Evolutionary conservation across 2,797 vertebrate genomes (phyloP).

Genomic region (Micromesistius poutassou): DNA sequence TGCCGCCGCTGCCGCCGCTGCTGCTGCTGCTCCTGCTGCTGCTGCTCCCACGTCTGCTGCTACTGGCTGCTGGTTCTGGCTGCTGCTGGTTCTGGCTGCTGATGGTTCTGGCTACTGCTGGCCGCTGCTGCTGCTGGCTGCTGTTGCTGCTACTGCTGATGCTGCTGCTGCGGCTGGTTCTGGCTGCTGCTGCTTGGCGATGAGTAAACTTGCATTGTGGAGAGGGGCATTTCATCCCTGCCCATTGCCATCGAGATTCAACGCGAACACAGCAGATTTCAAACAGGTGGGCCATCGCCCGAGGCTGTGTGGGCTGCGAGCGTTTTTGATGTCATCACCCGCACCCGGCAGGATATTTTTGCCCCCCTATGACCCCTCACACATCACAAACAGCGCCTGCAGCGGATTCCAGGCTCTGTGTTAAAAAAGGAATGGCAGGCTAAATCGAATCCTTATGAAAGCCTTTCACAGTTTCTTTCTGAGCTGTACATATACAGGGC

Average conservation of each 20-base stretch:
- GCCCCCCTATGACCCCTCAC: slow-evolving; percentile 38
- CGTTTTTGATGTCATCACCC: neutral
- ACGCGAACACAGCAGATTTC: neutral
- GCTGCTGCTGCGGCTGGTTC: too few species aligned
- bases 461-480: slow-evolving; percentile 12
- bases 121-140: too few species aligned
- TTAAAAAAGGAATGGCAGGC: slow-evolving; percentile 13
- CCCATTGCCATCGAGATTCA: neutral
- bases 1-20: too few species aligned
- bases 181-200: too few species aligned
- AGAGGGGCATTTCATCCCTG: neutral
- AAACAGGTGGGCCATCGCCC: neutral
- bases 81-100: too few species aligned
- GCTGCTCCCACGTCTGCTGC: too few species aligned
- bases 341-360: slow-evolving; percentile 15
- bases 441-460: slow-evolving; percentile 26
- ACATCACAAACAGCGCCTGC: slow-evolving; percentile 33
- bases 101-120: too few species aligned
- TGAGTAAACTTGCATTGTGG: too few species aligned
- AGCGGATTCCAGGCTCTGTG: slow-evolving; percentile 32
- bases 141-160: too few species aligned
- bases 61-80: too few species aligned
- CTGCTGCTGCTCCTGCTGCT: too few species aligned
- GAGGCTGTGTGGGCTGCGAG: neutral
- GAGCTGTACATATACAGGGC: neutral